These are phyloP conservation scores for Brachyhypopomus gauderio DNA, from an alignment of 2,113 vertebrate genomes.

Conservation along the genomic window DNA sequence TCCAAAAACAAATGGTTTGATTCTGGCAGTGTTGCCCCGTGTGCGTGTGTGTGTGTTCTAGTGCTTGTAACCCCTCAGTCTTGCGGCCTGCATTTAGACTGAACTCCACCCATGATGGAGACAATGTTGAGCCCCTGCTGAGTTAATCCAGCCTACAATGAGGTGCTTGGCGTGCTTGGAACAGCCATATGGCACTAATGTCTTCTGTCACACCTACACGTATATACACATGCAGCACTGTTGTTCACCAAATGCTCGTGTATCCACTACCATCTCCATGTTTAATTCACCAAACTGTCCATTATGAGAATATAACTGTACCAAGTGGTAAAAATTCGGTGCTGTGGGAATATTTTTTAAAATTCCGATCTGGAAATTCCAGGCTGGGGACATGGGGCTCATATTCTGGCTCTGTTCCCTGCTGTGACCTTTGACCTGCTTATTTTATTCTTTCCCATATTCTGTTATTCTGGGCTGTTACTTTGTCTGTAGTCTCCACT, in stretches of 20 bases:
- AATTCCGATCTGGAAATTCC: no score
- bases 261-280: constrained; percentile 15
- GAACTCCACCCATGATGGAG: constrained; percentile 19
- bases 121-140: constrained; percentile 49
- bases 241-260: constrained; percentile 15
- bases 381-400: no score
- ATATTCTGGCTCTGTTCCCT: no score
- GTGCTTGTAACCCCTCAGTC: constrained; percentile 14
- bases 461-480: no score
- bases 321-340: neutral
- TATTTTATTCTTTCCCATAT: no score
- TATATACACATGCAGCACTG: constrained; percentile 14
- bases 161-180: constrained; percentile 30
- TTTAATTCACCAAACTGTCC: constrained; percentile 34
- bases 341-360: neutral
- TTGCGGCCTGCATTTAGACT: constrained; percentile 22
- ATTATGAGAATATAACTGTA: neutral
- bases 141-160: constrained; percentile 52
- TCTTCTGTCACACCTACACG: constrained; percentile 25
- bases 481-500: no score
- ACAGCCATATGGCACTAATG: constrained; percentile 40
- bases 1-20: neutral
- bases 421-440: no score
- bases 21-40: neutral
- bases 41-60: neutral